Evolutionary conservation across 2,888 invertebrate genomes (phyloP).

Genomic region (Melinaea menophilus): DNA sequence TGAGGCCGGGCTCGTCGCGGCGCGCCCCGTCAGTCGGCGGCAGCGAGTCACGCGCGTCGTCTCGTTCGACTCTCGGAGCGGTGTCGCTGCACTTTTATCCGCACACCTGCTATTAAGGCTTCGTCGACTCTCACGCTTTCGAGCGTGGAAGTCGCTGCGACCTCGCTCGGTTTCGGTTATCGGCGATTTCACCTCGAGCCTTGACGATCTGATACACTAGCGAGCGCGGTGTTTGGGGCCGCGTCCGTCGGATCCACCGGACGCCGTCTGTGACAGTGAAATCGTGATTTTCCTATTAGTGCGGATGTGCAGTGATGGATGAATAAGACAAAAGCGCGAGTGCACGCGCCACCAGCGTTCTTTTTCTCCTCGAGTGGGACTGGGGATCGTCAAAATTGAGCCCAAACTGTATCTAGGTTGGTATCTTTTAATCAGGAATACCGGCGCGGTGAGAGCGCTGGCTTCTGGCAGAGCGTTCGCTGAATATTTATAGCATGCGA

Average conservation of each 20-base stretch:
- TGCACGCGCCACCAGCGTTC: conserved; percentile 53
- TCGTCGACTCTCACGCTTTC: conserved; percentile 68
- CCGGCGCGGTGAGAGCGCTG: conserved; percentile 49
- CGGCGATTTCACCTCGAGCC: conserved; percentile 53
- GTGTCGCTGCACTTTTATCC: conserved; percentile 54
- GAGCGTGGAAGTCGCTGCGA: conserved; percentile 67
- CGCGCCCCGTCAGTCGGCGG: conserved; percentile 76
- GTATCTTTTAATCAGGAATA: conserved; percentile 45
- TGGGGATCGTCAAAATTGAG: conserved; percentile 75
- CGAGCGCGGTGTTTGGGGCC: conserved; percentile 44
- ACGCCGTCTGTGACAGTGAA: conserved; percentile 74
- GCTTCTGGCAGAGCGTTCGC: conserved; percentile 49
- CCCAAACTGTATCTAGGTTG: conserved; percentile 76
- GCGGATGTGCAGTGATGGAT: conserved; percentile 79
- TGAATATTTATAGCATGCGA: conserved; percentile 69
- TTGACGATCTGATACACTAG: conserved; percentile 43
- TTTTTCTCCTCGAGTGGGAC: conserved; percentile 61
- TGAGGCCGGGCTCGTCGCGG: conserved; percentile 63
- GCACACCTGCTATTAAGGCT: conserved; percentile 64
- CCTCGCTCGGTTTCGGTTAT: conserved; percentile 59
- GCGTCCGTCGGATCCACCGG: conserved; percentile 57
- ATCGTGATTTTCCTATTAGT: conserved; percentile 68
- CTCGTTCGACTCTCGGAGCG: conserved; percentile 58
- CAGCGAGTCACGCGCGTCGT: conserved; percentile 75
- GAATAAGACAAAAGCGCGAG: conserved; percentile 64